Conservation (phyloP, 1,140 invertebrate genomes). For the Scaptomyza pallida region DNA sequence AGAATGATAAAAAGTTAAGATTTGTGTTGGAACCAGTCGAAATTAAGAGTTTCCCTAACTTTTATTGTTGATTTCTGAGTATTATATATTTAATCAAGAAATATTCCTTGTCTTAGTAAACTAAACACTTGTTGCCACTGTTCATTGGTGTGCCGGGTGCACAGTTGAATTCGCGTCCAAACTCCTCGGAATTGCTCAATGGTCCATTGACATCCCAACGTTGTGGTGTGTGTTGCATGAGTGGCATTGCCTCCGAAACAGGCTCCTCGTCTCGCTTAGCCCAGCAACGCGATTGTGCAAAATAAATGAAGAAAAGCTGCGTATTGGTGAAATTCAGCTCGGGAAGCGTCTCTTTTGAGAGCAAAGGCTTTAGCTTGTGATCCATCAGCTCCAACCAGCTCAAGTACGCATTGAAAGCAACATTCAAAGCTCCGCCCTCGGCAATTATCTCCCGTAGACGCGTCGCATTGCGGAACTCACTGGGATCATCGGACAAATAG, state of each 20-base stretch:
- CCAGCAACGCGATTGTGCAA: slow-evolving; percentile 85
- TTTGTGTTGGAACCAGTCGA: no score
- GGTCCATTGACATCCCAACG: slow-evolving; percentile 73
- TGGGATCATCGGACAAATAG: slow-evolving; percentile 62
- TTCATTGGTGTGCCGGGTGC: slow-evolving; percentile 69
- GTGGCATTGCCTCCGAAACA: slow-evolving; percentile 52
- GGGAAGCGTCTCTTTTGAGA: slow-evolving; percentile 61
- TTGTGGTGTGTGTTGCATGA: slow-evolving; percentile 64
- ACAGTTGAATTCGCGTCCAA: slow-evolving; percentile 69
- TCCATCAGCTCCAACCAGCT: slow-evolving; percentile 68
- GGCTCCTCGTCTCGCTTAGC: slow-evolving; percentile 41
- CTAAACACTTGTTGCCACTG: slow-evolving; percentile 71
- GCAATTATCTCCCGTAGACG: slow-evolving; percentile 90
- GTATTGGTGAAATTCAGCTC: slow-evolving; percentile 75
- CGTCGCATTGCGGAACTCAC: slow-evolving; percentile 87
- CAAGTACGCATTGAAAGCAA: slow-evolving; percentile 86
- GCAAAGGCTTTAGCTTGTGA: slow-evolving; percentile 20
- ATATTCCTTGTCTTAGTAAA: no score
- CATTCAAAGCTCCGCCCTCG: slow-evolving; percentile 86
- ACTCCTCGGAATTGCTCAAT: slow-evolving; percentile 66
- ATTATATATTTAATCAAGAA: neutral
- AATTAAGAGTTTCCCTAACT: no score
- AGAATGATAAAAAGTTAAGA: no score
- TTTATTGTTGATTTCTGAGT: neutral
- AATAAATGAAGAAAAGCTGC: slow-evolving; percentile 91